Base-by-base conservation (phyloP, 2,888 invertebrate genomes). In the Pilophorus perplexus region DNA sequence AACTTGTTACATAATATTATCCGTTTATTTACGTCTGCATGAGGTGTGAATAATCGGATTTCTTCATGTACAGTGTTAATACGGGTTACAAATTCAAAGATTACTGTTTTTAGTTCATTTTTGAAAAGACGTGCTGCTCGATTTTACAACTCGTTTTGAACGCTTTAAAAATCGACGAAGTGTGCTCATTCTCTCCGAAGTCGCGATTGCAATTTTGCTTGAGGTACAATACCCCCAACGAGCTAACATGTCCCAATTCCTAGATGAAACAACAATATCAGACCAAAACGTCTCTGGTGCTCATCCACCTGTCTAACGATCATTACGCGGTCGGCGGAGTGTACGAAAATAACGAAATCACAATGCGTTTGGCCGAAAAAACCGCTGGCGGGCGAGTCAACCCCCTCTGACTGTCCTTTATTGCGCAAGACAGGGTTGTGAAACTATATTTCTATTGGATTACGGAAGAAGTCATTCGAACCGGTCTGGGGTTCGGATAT, bases 381-480 rank as follows among this genome's bases (percentile, higher is more conserved):
- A 55, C 55, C 55, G 55, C 55, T 22, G 14, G 55, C 5, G 6
- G 14, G n/a, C 2, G 38, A 16, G 14, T 14, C 28, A 27, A 28
- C 8, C 2, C 27, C 18, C 27, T 3, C 52, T n/a, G n/a, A n/a
- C 28, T 25, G 18, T 28, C 28, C 6, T 14, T 12, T 16, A 40
- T 59, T 59, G 42, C 59, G 23, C 42, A 42, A 59, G 33, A 14
- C 27, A 20, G n/a, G 38, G 42, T 59, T 59, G 59, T 20, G 59
- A 59, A 59, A 59, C 59, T 40, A 59, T 59, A 59, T 59, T 59
- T 59, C 59, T 59, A 59, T 59, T 42, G 59, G 59, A 59, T 59
- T 42, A 59, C 59, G 59, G 59, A 59, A 59, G 59, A 59, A 59
- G 42, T 59, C 42, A 59, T 42, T 42, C 59, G 42, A 59, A 59